These are phyloP conservation scores for Achroia grisella DNA, from an alignment of 1,140 invertebrate species.

Conservation along the genomic window DNA sequence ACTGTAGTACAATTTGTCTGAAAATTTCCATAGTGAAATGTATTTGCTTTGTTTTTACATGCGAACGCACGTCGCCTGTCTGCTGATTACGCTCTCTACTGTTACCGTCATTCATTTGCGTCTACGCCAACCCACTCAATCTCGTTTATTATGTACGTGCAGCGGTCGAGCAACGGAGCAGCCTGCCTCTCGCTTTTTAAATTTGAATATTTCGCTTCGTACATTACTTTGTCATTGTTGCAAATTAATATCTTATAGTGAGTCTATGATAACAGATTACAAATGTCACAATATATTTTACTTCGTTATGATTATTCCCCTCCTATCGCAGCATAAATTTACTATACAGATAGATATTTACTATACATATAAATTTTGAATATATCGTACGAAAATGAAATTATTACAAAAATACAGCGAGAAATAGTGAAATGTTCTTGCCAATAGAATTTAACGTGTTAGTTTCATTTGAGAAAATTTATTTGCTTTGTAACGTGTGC, in stretches of 20 bases:
- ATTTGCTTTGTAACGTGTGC: background rate
- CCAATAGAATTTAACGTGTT: too few species aligned
- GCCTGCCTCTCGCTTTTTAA: constrained; percentile 44
- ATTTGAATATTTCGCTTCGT: constrained; percentile 44
- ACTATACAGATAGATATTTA: too few species aligned
- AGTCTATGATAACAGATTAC: too few species aligned
- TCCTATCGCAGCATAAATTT: too few species aligned
- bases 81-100: constrained; percentile 55
- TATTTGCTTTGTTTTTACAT: constrained; percentile 52
- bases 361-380: too few species aligned
- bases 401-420: too few species aligned
- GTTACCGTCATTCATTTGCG: constrained; percentile 63
- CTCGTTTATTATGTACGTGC: constrained; percentile 68
- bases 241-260: background rate
- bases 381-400: too few species aligned
- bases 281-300: too few species aligned
- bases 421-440: too few species aligned
- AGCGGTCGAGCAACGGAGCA: constrained; percentile 21
- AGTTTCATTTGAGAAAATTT: too few species aligned
- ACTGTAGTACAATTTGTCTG: constrained; percentile 22
- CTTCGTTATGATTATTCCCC: too few species aligned
- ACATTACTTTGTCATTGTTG: constrained; percentile 51
- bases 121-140: constrained; percentile 58
- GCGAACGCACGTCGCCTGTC: constrained; percentile 44
- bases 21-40: constrained; percentile 34